Evolutionary conservation across 1,140 invertebrate species (phyloP).

Genomic region (Hestina assimilis): DNA sequence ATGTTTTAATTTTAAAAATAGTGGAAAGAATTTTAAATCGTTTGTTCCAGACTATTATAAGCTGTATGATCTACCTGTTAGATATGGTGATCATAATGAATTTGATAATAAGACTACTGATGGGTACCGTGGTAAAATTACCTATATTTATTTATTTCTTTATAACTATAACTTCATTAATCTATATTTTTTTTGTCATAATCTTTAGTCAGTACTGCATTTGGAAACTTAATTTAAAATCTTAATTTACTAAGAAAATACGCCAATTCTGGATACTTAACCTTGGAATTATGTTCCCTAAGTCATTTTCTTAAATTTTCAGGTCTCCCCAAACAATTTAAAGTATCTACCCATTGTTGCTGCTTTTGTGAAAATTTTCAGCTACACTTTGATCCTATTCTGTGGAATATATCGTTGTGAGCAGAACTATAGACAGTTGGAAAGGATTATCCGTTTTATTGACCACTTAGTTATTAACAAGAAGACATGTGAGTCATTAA

Average conservation of each 20-base stretch:
- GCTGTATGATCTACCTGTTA: not conserved
- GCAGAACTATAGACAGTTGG: not conserved
- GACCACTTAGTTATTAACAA: not conserved
- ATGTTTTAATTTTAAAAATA: not conserved
- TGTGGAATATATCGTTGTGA: conserved; percentile 2
- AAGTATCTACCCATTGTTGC: not conserved
- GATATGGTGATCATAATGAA: conserved; percentile 4
- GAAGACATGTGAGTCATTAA: conserved; percentile 4
- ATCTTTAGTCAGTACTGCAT: no score
- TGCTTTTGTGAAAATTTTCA: not conserved
- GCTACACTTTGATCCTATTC: not conserved
- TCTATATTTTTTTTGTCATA: no score
- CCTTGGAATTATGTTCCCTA: no score
- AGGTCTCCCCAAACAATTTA: not conserved
- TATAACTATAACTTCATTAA: no score
- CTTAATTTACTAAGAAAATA: no score
- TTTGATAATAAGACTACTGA: not conserved
- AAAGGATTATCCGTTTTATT: not conserved
- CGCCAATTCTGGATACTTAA: no score
- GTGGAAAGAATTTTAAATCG: not conserved
- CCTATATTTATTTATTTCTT: no score
- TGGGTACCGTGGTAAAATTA: not conserved
- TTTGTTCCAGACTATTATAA: not conserved
- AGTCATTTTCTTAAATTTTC: not conserved
- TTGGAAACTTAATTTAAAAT: no score